These are phyloP conservation scores for Amphiura filiformis DNA, from an alignment of 35 echinoderm and acorn worm genomes.

Conservation along the genomic window DNA sequence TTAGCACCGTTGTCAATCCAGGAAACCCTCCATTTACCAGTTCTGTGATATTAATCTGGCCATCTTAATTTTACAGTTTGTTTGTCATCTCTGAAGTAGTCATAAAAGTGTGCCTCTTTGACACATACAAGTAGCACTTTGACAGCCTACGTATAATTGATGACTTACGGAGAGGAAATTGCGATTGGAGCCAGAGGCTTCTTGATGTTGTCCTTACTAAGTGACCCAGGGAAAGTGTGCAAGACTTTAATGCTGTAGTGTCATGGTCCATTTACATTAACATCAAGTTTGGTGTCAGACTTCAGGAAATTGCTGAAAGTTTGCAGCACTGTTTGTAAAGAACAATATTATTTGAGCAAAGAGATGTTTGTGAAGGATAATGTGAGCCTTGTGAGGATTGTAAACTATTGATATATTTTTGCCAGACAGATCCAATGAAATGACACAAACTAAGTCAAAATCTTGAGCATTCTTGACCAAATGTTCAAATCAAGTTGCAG, in stretches of 20 bases:
- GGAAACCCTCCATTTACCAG: too few relatives aligned
- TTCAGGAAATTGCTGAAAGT: neutral
- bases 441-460: neutral
- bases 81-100: too few relatives aligned
- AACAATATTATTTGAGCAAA: neutral
- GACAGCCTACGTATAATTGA: neutral
- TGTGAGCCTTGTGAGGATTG: neutral
- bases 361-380: neutral
- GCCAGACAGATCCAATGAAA: neutral
- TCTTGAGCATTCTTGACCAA: too few relatives aligned
- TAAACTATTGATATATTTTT: neutral
- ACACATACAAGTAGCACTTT: too few relatives aligned
- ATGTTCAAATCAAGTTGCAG: too few relatives aligned
- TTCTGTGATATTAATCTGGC: too few relatives aligned
- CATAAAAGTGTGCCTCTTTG: too few relatives aligned
- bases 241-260: neutral
- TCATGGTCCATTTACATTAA: neutral
- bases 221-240: neutral
- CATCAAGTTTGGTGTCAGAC: neutral
- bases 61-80: too few relatives aligned
- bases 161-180: neutral
- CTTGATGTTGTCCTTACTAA: neutral
- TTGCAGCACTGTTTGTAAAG: neutral
- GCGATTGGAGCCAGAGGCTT: neutral
- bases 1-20: too few relatives aligned